Evolutionary conservation across 1,140 invertebrate genomes (phyloP).

Genomic region (Bombus sylvicola): DNA sequence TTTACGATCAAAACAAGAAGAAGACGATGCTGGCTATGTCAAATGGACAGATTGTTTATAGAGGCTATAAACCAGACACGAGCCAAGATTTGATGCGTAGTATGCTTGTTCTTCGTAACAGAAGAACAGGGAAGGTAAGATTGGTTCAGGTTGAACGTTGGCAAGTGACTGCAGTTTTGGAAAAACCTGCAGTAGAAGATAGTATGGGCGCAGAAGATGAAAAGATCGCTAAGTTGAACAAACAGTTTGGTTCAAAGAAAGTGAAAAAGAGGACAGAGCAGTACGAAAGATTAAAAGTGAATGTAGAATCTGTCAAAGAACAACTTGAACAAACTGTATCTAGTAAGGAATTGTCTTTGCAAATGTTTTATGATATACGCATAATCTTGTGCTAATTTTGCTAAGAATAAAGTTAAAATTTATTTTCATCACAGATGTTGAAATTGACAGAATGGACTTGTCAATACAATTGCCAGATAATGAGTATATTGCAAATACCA

Average conservation of each 20-base stretch:
- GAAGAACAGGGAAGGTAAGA: conserved; percentile 74
- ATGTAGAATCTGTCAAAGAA: conserved; percentile 80
- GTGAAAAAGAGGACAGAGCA: conserved; percentile 81
- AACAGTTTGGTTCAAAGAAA: conserved; percentile 84
- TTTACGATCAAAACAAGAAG: conserved; percentile 66
- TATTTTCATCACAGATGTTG: conserved; percentile 67
- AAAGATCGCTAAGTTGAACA: conserved; percentile 75
- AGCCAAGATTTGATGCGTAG: conserved; percentile 70
- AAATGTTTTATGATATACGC: neutral
- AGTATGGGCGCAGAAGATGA: conserved; percentile 47
- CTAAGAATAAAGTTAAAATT: neutral
- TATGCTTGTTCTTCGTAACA: conserved; percentile 79
- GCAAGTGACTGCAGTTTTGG: conserved; percentile 76
- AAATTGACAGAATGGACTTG: conserved; percentile 71
- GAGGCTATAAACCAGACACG: conserved; percentile 73
- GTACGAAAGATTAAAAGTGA: conserved; percentile 80
- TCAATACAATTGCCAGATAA: conserved; percentile 46
- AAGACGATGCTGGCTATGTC: conserved; percentile 75
- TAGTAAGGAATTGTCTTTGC: conserved; percentile 71
- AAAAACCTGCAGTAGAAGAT: conserved; percentile 54
- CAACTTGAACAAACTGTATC: conserved; percentile 80
- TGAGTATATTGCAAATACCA: conserved; percentile 53
- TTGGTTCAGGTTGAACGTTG: conserved; percentile 76
- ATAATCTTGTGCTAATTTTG: neutral
- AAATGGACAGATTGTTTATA: conserved; percentile 77